Base-by-base conservation (phyloP, 2,888 invertebrate species). In the Saturnia pavonia region DNA sequence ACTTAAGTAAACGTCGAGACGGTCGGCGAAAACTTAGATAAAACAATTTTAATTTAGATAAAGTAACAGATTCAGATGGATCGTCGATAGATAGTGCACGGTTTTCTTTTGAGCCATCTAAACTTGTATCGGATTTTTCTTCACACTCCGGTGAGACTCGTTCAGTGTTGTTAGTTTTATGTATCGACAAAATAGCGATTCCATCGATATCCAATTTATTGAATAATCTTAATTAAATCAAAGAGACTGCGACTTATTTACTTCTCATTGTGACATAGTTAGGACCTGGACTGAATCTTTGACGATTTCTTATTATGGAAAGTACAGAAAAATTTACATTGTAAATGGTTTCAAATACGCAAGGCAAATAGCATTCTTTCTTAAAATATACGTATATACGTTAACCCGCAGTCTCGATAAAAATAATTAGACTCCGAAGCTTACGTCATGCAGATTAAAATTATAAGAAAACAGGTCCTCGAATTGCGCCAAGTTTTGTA, bases 11-110 rank as follows among this genome's bases (percentile, higher is more conserved):
- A 72, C 69, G 80, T 83, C 82, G 82, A 84, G 84, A 83, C 80
- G 66, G 74, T 72, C 74, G 71, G 71, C 73, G 75, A 72, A 74
- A 77, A 70, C 69, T 40, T 72, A 71, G 72, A 80, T 77, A 79
- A 80, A 82, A 84, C 79, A 82, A 80, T 82, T 84, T 86, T 84
- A 85, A 86, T 86, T 83, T 83, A 80, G 82, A 82, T 80, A 81
- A 81, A 85, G 83, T 80, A 80, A 78, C 77, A 74, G 82, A 82
- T 82, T 79, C 74, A 43, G 57, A 66, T 67, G 60, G 48, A 67
- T 67, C 60, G 67, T 67, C 67, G 67, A 67, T 67, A 72, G 57
- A 57, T 67, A 69, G 67, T 45, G 69, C 60, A 73, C 72, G 40
- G 70, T 75, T 73, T 77, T 79, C 79, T 77, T 82, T 82, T 81